A percentile compares a stretch with the other conserved stretches of the same genome.
These are phyloP conservation scores for Aphis craccivora DNA, from an alignment of 1,140 invertebrate species.

Conservation along the genomic window DNA sequence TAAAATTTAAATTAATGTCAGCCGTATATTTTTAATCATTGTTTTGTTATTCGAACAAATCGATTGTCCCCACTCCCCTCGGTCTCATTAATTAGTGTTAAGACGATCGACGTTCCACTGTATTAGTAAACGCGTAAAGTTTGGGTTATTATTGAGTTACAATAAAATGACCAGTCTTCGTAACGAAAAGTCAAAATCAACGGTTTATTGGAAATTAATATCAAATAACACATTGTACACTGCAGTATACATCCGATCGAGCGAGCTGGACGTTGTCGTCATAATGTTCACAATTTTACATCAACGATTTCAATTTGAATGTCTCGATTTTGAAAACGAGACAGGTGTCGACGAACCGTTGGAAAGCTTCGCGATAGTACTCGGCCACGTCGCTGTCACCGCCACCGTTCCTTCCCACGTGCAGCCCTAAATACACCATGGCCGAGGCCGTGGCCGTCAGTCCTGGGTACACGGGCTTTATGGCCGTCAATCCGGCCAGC, in stretches of 20 bases:
- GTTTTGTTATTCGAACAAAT: too few relatives aligned
- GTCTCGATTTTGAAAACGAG: not conserved
- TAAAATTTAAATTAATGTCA: too few relatives aligned
- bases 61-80: too few relatives aligned
- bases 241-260: not conserved
- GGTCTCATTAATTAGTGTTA: too few relatives aligned
- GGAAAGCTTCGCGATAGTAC: not conserved
- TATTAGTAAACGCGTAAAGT: not conserved
- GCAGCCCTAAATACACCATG: constrained; percentile 17
- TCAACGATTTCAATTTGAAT: not conserved
- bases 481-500: not conserved
- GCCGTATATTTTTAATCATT: too few relatives aligned
- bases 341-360: not conserved
- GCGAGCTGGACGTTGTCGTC: not conserved
- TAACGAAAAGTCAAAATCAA: not conserved
- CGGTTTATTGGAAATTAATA: too few relatives aligned
- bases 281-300: not conserved
- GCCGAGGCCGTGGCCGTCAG: not conserved
- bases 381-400: not conserved
- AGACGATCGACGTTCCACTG: too few relatives aligned
- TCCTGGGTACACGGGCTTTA: not conserved
- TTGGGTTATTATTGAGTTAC: not conserved
- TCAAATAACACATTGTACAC: not conserved
- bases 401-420: not conserved
- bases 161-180: not conserved